These are phyloP conservation scores for Bombyx huttoni DNA, from an alignment of 2,888 invertebrate genomes.

Conservation along the genomic window DNA sequence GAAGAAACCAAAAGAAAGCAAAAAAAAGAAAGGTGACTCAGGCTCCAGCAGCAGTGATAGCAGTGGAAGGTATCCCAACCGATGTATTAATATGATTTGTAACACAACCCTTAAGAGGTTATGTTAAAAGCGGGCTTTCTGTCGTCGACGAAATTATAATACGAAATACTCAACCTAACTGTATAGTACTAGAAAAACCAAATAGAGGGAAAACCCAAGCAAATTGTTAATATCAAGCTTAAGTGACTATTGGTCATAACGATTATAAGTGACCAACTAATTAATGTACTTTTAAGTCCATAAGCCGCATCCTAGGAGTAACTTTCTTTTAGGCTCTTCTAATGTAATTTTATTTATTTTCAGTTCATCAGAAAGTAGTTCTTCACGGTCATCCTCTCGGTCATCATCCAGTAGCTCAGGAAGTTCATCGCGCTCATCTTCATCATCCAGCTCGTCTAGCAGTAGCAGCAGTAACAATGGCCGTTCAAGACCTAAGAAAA, in stretches of 20 bases:
- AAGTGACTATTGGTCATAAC: no score
- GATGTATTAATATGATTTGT: no score
- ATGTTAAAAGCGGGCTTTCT: not conserved
- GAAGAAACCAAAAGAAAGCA: constrained; percentile 72
- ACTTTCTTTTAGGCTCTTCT: not conserved
- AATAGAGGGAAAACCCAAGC: no score
- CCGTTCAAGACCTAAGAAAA: constrained; percentile 75
- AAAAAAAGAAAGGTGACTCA: constrained; percentile 79
- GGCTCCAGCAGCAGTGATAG: constrained; percentile 87
- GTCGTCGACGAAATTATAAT: no score
- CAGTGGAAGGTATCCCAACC: constrained; percentile 73
- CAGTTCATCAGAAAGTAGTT: constrained; percentile 86
- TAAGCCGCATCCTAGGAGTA: not conserved
- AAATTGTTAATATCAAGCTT: no score
- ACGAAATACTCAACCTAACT: no score
- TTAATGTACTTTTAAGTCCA: not conserved
- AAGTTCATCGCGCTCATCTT: constrained; percentile 70
- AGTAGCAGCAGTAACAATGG: constrained; percentile 77
- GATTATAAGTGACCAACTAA: no score
- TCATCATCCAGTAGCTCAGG: constrained; percentile 85
- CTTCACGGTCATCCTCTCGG: constrained; percentile 83
- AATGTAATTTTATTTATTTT: constrained; percentile 7
- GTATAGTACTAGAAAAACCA: no score
- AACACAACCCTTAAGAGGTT: not conserved
- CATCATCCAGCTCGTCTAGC: constrained; percentile 76